Conservation (phyloP, 2,888 invertebrate genomes). For the Parochlus steinenii region DNA sequence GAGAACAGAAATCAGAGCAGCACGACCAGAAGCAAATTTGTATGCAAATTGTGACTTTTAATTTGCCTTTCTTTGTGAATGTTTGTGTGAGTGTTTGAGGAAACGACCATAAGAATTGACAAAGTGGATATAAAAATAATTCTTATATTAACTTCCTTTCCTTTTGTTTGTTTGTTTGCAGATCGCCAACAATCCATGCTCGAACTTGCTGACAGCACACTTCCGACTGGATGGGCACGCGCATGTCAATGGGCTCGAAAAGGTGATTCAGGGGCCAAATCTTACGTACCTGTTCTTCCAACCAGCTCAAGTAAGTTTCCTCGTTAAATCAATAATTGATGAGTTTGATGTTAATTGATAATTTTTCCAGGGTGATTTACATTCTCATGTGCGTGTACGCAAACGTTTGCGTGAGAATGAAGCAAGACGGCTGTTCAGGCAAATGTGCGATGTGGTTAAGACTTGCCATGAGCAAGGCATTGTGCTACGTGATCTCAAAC, state of each 20-base stretch:
- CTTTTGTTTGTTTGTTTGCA: conserved; percentile 14
- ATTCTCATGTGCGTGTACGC: conserved; percentile 77
- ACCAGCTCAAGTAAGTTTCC: conserved; percentile 30
- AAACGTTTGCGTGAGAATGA: conserved; percentile 75
- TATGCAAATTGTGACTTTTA: too few relatives aligned
- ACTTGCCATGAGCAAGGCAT: conserved; percentile 88
- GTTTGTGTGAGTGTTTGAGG: too few relatives aligned
- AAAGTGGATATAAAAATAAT: too few relatives aligned
- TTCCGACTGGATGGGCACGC: conserved; percentile 64
- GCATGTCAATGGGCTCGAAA: conserved; percentile 53
- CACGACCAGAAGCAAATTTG: too few relatives aligned
- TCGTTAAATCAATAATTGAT: conserved; percentile 1
- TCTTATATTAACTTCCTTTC: too few relatives aligned
- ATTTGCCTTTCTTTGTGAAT: too few relatives aligned
- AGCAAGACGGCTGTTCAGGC: conserved; percentile 70
- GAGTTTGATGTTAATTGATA: conserved; percentile 1
- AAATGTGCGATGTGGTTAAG: conserved; percentile 80
- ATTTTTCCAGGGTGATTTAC: conserved; percentile 68
- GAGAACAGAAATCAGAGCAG: too few relatives aligned
- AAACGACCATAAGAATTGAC: too few relatives aligned
- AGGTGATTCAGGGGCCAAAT: conserved; percentile 60
- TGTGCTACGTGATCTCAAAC: conserved; percentile 85
- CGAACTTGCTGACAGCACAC: conserved; percentile 60
- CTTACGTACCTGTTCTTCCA: conserved; percentile 67
- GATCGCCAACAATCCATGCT: conserved; percentile 24